phyloP scores from a whole-genome alignment of 2,113 vertebrate species.

The Ammodytes dubius region DNA sequence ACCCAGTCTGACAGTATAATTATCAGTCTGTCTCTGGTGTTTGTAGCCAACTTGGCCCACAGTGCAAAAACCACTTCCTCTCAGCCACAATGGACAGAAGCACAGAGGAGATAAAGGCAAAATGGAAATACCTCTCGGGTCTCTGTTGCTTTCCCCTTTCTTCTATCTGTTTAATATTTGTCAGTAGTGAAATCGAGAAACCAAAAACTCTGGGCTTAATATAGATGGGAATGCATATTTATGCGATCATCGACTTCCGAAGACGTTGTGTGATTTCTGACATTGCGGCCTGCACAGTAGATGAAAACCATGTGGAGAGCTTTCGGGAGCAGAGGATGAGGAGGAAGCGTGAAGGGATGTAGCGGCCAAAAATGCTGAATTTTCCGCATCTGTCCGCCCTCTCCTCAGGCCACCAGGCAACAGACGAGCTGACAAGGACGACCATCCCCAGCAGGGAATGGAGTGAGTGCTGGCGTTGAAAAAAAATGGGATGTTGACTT shows the following conservation, averaged over 20 bases:
- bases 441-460: conserved; percentile 40
- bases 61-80: conserved; percentile 60
- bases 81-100: conserved; percentile 69
- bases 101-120: conserved; percentile 61
- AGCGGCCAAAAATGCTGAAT: conserved; percentile 43
- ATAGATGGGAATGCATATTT: conserved; percentile 40
- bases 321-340: conserved; percentile 20
- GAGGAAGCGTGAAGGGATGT: conserved; percentile 20
- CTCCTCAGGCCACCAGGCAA: conserved; percentile 35
- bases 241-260: conserved; percentile 12
- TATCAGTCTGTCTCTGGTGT: conserved; percentile 50
- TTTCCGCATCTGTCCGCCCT: conserved; percentile 23
- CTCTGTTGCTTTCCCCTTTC: conserved; percentile 3
- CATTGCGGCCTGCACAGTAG: conserved; percentile 40
- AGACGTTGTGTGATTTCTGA: conserved; percentile 53
- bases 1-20: conserved; percentile 46
- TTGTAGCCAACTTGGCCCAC: conserved; percentile 51
- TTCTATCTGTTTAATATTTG: conserved; percentile 32
- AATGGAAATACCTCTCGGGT: conserved; percentile 39
- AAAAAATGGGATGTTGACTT: conserved; percentile 33
- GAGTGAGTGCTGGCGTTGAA: conserved; percentile 43
- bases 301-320: conserved; percentile 52
- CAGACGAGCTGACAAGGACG: conserved; percentile 40
- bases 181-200: conserved; percentile 16
- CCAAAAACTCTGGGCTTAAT: conserved; percentile 18